A percentile compares a stretch with the other conserved stretches of the same genome.
Evolutionary conservation across 1,140 invertebrate genomes (phyloP).

Genomic region (Zaprionus lachaisei): DNA sequence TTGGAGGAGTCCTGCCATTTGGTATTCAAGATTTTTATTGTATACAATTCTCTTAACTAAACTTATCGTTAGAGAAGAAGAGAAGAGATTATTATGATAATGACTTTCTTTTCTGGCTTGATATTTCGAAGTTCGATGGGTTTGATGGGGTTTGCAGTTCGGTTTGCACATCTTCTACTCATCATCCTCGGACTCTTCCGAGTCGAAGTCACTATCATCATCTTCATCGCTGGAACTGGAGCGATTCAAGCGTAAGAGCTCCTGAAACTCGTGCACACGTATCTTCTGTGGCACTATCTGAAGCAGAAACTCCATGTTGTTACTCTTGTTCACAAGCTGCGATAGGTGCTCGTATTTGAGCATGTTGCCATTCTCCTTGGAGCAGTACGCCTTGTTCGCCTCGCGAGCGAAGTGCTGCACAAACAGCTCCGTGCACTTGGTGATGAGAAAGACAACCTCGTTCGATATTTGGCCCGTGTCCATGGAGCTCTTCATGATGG

Average conservation of each 20-base stretch:
- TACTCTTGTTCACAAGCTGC: constrained; percentile 69
- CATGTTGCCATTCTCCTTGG: constrained; percentile 42
- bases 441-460: constrained; percentile 77
- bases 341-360: constrained; percentile 77
- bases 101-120: neutral
- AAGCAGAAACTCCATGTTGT: constrained; percentile 73
- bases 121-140: neutral
- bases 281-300: constrained; percentile 83
- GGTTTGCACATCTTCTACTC: constrained; percentile 20
- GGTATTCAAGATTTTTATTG: neutral
- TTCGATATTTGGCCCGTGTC: constrained; percentile 77
- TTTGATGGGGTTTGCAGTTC: neutral
- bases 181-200: constrained; percentile 31
- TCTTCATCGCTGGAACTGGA: constrained; percentile 57
- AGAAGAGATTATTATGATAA: neutral
- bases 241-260: constrained; percentile 70
- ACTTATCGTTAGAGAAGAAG: neutral
- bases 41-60: neutral
- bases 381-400: constrained; percentile 42
- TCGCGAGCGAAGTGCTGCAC: constrained; percentile 74
- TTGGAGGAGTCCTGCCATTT: neutral
- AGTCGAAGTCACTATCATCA: constrained; percentile 37
- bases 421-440: constrained; percentile 76
- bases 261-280: constrained; percentile 75
- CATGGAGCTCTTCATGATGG: constrained; percentile 81